Percentiles rank a stretch among this genome's conserved stretches.
Evolutionary conservation across 2,113 vertebrate species (phyloP).

Genomic region (Entomyzon cyanotis): DNA sequence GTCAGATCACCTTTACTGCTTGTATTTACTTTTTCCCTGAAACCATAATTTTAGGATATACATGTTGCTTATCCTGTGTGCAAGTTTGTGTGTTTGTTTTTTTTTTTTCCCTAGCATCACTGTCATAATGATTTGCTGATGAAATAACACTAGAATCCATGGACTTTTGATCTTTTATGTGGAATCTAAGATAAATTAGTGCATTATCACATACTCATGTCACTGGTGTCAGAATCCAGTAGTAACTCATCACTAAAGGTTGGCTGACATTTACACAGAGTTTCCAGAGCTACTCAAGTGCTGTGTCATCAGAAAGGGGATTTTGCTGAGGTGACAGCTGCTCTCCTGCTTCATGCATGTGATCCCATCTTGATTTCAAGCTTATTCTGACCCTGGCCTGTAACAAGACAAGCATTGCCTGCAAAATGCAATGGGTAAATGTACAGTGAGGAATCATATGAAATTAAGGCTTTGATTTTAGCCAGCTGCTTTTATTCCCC

Average conservation of each 20-base stretch:
- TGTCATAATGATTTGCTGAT: neutral
- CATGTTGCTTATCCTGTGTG: neutral
- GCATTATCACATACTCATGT: neutral
- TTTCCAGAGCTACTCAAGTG: neutral
- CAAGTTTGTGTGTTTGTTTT: neutral
- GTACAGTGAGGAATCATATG: slow-evolving; percentile 3
- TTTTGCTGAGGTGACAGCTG: neutral
- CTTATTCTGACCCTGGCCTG: neutral
- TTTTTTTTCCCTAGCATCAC: too few species aligned
- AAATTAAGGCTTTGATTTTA: slow-evolving; percentile 71
- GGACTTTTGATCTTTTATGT: neutral
- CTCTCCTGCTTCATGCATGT: neutral
- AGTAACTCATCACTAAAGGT: neutral
- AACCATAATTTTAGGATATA: neutral
- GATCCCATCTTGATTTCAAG: neutral
- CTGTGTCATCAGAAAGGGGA: neutral
- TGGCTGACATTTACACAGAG: neutral
- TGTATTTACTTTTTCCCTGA: neutral
- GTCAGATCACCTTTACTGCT: neutral
- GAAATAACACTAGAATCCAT: neutral
- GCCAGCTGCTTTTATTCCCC: slow-evolving; percentile 47
- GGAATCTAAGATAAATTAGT: neutral
- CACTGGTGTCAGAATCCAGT: neutral
- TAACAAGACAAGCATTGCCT: neutral
- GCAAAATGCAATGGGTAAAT: neutral